A percentile compares a stretch with the other conserved stretches of the same genome.
These are phyloP conservation scores for Speoplatyrhinus poulsoni DNA, from an alignment of 2,113 vertebrate species.

Conservation along the genomic window DNA sequence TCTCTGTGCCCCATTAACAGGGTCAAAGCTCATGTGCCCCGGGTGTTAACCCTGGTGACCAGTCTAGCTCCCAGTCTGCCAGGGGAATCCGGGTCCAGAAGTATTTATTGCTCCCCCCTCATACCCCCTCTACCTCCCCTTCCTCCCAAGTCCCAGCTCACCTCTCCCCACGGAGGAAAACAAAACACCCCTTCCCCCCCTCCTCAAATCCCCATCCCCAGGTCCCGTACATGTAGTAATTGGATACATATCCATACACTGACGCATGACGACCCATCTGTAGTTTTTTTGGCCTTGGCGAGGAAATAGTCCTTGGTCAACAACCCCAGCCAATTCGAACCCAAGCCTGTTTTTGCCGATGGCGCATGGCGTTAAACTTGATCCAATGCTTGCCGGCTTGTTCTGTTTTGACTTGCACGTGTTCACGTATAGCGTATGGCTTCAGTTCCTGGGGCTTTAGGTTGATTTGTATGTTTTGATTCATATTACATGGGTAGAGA, in stretches of 20 bases:
- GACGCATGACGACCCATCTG: constrained; percentile 61
- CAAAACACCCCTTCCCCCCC: constrained; percentile 57
- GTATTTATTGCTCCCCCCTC: constrained; percentile 77
- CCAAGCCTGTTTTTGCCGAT: not conserved
- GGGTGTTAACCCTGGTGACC: constrained; percentile 82
- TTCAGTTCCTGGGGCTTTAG: not conserved
- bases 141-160: constrained; percentile 38
- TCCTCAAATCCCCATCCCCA: constrained; percentile 18
- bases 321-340: constrained; percentile 37
- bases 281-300: constrained; percentile 39
- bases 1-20: constrained; percentile 82
- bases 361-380: constrained; percentile 10
- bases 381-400: constrained; percentile 20
- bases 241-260: constrained; percentile 63
- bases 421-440: not conserved
- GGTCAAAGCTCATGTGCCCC: constrained; percentile 80
- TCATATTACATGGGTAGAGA: too few species aligned
- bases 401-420: constrained; percentile 15
- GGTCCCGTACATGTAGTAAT: constrained; percentile 56
- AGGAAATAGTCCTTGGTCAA: constrained; percentile 27
- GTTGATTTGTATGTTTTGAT: too few species aligned
- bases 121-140: constrained; percentile 15
- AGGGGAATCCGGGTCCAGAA: constrained; percentile 69
- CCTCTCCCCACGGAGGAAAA: constrained; percentile 62
- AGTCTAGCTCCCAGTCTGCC: constrained; percentile 82